Conservation (phyloP, 2,113 vertebrate species). For the Saguinus imperator region DNA sequence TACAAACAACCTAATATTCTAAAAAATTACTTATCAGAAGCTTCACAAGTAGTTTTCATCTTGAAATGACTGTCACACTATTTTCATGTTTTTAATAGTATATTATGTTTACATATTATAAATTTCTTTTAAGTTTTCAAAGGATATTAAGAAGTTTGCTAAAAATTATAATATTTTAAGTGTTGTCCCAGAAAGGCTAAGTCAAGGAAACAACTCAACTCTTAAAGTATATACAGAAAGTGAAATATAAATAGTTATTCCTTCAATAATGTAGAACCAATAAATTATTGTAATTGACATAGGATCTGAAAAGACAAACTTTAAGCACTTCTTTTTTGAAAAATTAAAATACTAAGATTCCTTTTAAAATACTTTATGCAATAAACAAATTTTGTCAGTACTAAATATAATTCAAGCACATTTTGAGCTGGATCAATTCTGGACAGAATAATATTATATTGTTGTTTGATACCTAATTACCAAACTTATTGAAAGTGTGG, state of each 20-base stretch:
- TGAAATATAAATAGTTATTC: conserved; percentile 67
- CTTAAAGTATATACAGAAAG: conserved; percentile 34
- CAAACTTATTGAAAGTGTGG: background rate
- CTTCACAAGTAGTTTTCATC: conserved; percentile 59
- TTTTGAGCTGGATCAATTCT: background rate
- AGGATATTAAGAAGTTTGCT: conserved; percentile 70
- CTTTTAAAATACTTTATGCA: conserved; percentile 30
- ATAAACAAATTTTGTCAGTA: conserved; percentile 12
- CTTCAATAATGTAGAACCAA: background rate
- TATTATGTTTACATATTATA: conserved; percentile 22
- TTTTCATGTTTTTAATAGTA: conserved; percentile 69
- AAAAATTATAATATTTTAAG: conserved; percentile 50
- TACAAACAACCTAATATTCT: conserved; percentile 73
- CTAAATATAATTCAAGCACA: conserved; percentile 43
- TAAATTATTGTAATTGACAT: background rate
- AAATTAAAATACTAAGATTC: conserved; percentile 31
- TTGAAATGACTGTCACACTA: conserved; percentile 62
- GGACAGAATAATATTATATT: conserved; percentile 19
- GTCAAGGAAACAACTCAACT: conserved; percentile 30
- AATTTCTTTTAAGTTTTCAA: background rate
- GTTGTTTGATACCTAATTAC: conserved; percentile 37
- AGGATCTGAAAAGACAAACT: conserved; percentile 41
- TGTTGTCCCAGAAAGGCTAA: conserved; percentile 10
- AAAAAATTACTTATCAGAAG: conserved; percentile 66
- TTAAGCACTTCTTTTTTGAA: conserved; percentile 18